Conservation (phyloP, 2,888 invertebrate species). For the Pandemis corylana region DNA sequence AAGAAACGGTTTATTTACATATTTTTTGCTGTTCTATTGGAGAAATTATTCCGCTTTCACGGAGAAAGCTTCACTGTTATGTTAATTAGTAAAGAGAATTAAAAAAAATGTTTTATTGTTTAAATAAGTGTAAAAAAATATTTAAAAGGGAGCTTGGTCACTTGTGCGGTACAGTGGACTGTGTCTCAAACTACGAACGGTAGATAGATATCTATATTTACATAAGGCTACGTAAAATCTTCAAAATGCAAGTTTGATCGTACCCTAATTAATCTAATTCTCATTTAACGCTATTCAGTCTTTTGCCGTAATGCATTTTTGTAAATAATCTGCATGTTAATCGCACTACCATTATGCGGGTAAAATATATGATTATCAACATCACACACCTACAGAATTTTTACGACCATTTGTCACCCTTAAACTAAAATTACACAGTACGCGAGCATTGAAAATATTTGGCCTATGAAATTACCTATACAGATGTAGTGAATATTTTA, state of each 20-base stretch:
- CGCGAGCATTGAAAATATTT: too few relatives aligned
- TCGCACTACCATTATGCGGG: neutral
- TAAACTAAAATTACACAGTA: too few relatives aligned
- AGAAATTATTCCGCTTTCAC: constrained; percentile 48
- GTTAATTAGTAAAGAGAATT: constrained; percentile 23
- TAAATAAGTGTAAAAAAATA: too few relatives aligned
- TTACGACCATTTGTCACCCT: neutral
- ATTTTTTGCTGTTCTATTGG: constrained; percentile 49
- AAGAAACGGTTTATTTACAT: constrained; percentile 50
- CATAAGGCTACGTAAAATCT: too few relatives aligned
- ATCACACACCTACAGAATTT: neutral
- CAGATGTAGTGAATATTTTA: too few relatives aligned
- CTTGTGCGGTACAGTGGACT: too few relatives aligned
- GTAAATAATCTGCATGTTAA: neutral
- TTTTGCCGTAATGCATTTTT: neutral
- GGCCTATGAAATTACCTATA: too few relatives aligned
- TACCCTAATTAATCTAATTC: neutral
- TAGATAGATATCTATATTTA: too few relatives aligned
- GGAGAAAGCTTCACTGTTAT: constrained; percentile 44
- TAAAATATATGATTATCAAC: neutral
- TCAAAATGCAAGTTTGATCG: neutral
- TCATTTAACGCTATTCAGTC: neutral
- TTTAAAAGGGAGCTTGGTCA: too few relatives aligned
- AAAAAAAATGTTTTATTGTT: neutral
- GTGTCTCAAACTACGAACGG: too few relatives aligned